Percentiles rank a stretch among this genome's conserved stretches.
These are phyloP conservation scores for Melipona quadrifasciata DNA, from an alignment of 1,140 invertebrate species.

Conservation along the genomic window DNA sequence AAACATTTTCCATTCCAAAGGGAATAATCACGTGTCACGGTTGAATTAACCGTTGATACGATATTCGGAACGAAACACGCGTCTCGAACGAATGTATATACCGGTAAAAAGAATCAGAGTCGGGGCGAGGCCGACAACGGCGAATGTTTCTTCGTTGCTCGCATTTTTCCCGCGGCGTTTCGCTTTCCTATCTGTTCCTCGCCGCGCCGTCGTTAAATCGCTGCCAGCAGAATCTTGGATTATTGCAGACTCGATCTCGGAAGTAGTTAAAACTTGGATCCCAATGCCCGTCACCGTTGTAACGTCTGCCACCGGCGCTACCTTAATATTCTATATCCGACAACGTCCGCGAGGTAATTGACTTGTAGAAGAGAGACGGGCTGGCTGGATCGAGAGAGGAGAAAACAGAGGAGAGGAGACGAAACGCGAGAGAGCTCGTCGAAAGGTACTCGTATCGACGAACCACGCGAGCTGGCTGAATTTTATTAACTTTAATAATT, in stretches of 20 bases:
- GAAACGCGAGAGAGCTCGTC: neutral
- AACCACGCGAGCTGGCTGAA: too few species aligned
- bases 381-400: neutral
- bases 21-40: too few species aligned
- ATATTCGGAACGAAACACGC: neutral
- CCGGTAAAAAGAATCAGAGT: neutral
- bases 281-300: conserved; percentile 36
- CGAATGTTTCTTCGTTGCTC: conserved; percentile 11
- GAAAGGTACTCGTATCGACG: neutral
- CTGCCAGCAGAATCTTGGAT: conserved; percentile 41
- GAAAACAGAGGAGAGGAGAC: neutral
- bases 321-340: conserved; percentile 69
- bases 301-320: conserved; percentile 49
- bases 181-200: conserved; percentile 7
- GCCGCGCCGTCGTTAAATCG: conserved; percentile 46
- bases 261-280: conserved; percentile 69
- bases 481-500: conserved; percentile 6
- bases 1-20: too few species aligned
- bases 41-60: neutral
- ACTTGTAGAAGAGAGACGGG: conserved; percentile 31
- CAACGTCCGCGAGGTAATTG: conserved; percentile 62
- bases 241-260: conserved; percentile 67
- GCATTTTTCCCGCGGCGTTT: conserved; percentile 43
- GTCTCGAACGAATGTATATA: neutral
- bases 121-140: neutral